Percentiles rank a stretch among this genome's conserved stretches.
phyloP scores from a whole-genome alignment of 2,113 vertebrate genomes.

The Poeciliopsis occidentalis region DNA sequence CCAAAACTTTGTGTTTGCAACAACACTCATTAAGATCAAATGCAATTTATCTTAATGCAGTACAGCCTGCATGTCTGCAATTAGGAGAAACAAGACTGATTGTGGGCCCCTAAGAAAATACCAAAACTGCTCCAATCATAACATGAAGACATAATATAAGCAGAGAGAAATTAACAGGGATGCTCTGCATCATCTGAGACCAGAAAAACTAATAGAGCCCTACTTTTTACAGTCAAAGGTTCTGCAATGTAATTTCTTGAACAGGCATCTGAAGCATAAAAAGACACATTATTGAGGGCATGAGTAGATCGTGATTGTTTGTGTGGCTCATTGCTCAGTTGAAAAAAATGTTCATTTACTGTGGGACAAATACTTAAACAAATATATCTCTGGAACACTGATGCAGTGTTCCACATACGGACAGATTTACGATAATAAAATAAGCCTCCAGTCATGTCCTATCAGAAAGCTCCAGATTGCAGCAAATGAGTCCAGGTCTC shows the following conservation, averaged over 20 bases:
- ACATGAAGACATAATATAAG: slow-evolving; percentile 44
- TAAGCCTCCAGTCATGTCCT: slow-evolving; percentile 78
- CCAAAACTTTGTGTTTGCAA: too few relatives aligned
- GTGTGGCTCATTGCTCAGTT: slow-evolving; percentile 64
- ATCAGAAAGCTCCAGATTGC: slow-evolving; percentile 79
- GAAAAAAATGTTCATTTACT: slow-evolving; percentile 79
- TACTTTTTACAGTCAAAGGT: slow-evolving; percentile 26
- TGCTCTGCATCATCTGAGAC: slow-evolving; percentile 34
- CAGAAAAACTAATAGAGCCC: slow-evolving; percentile 46
- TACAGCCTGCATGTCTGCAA: too few relatives aligned
- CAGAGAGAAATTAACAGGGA: slow-evolving; percentile 45
- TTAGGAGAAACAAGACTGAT: slow-evolving; percentile 23
- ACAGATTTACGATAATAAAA: slow-evolving; percentile 82
- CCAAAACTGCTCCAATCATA: slow-evolving; percentile 2
- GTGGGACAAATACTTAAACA: slow-evolving; percentile 63
- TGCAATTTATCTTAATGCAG: too few relatives aligned
- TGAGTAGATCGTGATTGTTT: slow-evolving; percentile 42
- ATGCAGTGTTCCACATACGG: slow-evolving; percentile 69
- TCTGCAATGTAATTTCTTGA: slow-evolving; percentile 41
- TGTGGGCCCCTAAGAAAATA: neutral
- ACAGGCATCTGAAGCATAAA: slow-evolving; percentile 47
- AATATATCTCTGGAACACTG: slow-evolving; percentile 69
- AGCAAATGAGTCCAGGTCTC: slow-evolving; percentile 71
- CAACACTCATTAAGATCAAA: too few relatives aligned
- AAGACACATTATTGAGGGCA: slow-evolving; percentile 27